Conservation (phyloP, 2,797 vertebrate genomes). For the Jordanella pulchra region DNA sequence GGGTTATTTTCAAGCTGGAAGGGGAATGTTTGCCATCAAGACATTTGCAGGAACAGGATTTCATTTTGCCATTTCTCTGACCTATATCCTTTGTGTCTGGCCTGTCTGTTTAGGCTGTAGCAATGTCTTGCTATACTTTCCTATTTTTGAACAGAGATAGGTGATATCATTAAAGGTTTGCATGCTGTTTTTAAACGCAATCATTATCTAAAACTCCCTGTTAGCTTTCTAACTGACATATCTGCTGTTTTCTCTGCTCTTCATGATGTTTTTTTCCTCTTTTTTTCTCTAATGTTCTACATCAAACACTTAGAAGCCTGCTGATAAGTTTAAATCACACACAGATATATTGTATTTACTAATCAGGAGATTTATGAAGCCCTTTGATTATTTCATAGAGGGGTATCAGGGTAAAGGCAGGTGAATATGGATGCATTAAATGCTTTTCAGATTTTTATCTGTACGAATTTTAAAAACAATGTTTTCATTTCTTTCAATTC, state of each 20-base stretch:
- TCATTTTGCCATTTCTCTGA: background rate
- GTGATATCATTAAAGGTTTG: background rate
- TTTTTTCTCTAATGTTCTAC: background rate
- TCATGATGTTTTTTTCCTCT: background rate
- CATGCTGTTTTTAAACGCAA: background rate
- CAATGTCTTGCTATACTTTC: background rate
- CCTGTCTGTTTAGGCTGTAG: background rate
- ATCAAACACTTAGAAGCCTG: background rate
- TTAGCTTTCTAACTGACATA: background rate
- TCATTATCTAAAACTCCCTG: background rate
- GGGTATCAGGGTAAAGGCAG: background rate
- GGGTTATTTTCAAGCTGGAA: background rate
- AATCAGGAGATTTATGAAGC: too few relatives aligned
- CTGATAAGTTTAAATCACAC: background rate
- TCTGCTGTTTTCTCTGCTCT: background rate
- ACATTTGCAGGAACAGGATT: background rate
- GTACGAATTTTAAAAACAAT: too few relatives aligned
- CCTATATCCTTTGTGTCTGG: background rate
- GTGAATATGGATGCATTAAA: background rate
- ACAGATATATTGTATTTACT: background rate
- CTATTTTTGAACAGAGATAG: conserved; percentile 1
- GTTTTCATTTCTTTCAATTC: background rate
- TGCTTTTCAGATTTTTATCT: background rate
- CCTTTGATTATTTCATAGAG: background rate
- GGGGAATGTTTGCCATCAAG: background rate